Evolutionary conservation across 92 coral and sea anemone species (phyloP), one percentile per base, ranked within the genome.

Genomic region (Montipora capitata): DNA sequence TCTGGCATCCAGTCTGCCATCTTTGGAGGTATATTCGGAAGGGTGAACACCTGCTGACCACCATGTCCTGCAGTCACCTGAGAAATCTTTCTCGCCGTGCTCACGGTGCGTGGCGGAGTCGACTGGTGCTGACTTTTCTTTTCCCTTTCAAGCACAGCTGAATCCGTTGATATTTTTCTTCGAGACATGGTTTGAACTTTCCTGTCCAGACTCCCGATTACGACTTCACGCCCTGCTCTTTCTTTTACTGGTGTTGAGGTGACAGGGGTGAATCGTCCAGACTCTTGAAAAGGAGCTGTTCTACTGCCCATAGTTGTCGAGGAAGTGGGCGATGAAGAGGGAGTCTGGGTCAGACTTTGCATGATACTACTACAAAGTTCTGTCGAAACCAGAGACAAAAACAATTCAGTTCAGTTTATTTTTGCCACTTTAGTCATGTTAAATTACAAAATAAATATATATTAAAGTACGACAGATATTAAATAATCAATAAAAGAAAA

Each of bases 1-100:
- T 98, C 99, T 56, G 98, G 98, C 84, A 94, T 91, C 99, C 99
- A 98, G 77, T 92, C 88, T 38, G 90, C 96, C 74, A 72, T 95
- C 14, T 92, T 82, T 4, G 99, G 99, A 43, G 98, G 92, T 83
- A 91, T 87, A n/a, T 79, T 82, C 9, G 98, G 98, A 0, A 96
- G 98, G 43, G 94, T 54, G 52, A 81, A 95, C 52, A 78, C 65
- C 88, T 78, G 87, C 90, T 86, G 94, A 71, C 77, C 95, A 70
- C 79, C 87, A 11, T 39, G 61, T 10, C 41, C 2, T 35, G 74
- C 84, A 27, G 78, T 7, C 44, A 45, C 2, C 77, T 73, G 78
- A 66, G 74, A 74, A 40, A 77, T 51, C 85, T 73, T 84, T 7
- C 94, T 85, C 51, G 91, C 90, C 56, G 88, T 68, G 66, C 88